These are phyloP conservation scores for Actinopyga echinites DNA, from an alignment of 53 echinoderm and acorn worm genomes.

Conservation along the genomic window DNA sequence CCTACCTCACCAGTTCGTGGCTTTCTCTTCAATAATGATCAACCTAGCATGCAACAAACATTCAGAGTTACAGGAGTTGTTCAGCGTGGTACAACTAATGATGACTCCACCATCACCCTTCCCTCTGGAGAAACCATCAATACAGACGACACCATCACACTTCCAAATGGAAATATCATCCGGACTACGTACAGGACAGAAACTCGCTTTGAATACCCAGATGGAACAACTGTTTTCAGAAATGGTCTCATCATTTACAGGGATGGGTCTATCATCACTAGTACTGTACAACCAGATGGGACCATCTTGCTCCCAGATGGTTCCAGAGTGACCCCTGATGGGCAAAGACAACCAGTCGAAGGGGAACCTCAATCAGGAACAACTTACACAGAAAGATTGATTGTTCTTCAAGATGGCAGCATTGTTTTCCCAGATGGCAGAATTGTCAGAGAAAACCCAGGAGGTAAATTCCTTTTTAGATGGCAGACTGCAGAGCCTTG, in stretches of 20 bases:
- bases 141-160: background rate
- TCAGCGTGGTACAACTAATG: background rate
- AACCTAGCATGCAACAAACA: background rate
- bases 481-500: too few species aligned
- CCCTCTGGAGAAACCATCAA: background rate
- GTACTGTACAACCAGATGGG: background rate
- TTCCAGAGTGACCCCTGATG: background rate
- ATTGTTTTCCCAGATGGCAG: conserved; percentile 41
- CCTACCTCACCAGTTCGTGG: background rate
- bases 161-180: background rate
- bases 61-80: background rate
- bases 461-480: too few species aligned
- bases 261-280: conserved; percentile 27
- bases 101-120: background rate
- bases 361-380: background rate
- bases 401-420: conserved; percentile 21
- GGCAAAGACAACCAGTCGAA: background rate
- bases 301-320: conserved; percentile 23
- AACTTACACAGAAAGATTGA: background rate
- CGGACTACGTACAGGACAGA: conserved; percentile 12
- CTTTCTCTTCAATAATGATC: background rate
- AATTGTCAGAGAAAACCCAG: background rate
- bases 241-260: conserved; percentile 11
- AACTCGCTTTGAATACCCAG: conserved; percentile 31
- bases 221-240: conserved; percentile 33